A percentile compares a stretch with the other conserved stretches of the same genome.
phyloP scores from a whole-genome alignment of 2,797 vertebrate species.

The Etheostoma nigrum region DNA sequence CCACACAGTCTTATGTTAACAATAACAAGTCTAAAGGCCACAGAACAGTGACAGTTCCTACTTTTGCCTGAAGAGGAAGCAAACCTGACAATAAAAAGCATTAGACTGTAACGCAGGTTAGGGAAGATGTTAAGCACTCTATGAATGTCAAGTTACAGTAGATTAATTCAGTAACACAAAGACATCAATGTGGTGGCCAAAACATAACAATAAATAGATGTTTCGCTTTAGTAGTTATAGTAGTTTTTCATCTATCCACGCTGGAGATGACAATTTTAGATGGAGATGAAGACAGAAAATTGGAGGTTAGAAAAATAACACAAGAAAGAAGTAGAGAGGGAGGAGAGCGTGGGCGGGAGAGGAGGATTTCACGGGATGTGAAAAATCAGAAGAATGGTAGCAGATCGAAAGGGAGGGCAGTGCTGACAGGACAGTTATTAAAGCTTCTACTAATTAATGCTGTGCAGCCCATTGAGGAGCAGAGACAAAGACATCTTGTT shows the following conservation, averaged over 20 bases:
- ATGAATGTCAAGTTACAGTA: neutral
- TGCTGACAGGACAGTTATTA: conserved; percentile 52
- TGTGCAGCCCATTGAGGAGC: conserved; percentile 30
- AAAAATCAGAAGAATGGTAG: conserved; percentile 39
- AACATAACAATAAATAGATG: neutral
- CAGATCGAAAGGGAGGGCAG: conserved; percentile 19
- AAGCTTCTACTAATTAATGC: conserved; percentile 47
- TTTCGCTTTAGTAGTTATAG: neutral
- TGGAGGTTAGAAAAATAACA: neutral
- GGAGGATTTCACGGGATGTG: conserved; percentile 18
- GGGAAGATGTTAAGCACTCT: neutral
- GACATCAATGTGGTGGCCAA: neutral
- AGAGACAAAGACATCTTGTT: neutral
- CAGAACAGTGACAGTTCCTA: neutral
- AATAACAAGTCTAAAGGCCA: too few species aligned
- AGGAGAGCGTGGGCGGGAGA: conserved; percentile 19
- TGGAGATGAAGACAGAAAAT: neutral
- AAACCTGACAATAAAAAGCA: neutral
- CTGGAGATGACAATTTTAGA: neutral
- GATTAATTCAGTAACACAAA: neutral
- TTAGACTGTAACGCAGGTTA: neutral
- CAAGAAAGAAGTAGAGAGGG: neutral
- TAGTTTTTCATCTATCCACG: neutral
- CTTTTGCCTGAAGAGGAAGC: neutral
- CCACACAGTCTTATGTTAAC: too few species aligned